These are phyloP conservation scores for Vanessa cardui DNA, from an alignment of 2,888 invertebrate genomes.

Conservation along the genomic window DNA sequence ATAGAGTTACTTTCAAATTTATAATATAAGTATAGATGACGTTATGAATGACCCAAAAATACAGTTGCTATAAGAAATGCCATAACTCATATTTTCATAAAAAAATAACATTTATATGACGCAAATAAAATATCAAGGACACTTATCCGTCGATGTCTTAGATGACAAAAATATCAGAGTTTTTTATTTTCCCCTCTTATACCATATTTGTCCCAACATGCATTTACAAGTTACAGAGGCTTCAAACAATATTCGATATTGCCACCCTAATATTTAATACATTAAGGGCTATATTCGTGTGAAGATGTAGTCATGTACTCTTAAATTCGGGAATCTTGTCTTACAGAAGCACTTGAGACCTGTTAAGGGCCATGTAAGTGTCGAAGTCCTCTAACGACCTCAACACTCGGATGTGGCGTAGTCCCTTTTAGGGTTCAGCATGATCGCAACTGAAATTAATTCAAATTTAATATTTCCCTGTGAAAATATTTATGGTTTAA, in stretches of 20 bases:
- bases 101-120: neutral
- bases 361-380: conserved; percentile 39
- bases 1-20: no score
- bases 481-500: no score
- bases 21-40: no score
- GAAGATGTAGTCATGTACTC: conserved; percentile 3
- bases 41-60: no score
- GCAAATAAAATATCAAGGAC: neutral
- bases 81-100: no score
- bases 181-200: conserved; percentile 20
- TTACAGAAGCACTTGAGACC: conserved; percentile 35
- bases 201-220: conserved; percentile 7
- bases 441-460: no score
- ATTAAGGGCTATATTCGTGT: neutral
- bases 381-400: conserved; percentile 40
- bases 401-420: conserved; percentile 35
- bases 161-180: conserved; percentile 24
- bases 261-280: neutral
- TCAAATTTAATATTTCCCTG: no score
- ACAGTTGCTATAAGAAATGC: no score
- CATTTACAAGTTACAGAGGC: conserved; percentile 4
- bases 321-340: conserved; percentile 33
- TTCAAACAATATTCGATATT: neutral
- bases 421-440: conserved; percentile 35
- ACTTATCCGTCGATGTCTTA: neutral